Base-by-base conservation (phyloP, 1,140 invertebrate genomes). In the Drosophila watanabei region DNA sequence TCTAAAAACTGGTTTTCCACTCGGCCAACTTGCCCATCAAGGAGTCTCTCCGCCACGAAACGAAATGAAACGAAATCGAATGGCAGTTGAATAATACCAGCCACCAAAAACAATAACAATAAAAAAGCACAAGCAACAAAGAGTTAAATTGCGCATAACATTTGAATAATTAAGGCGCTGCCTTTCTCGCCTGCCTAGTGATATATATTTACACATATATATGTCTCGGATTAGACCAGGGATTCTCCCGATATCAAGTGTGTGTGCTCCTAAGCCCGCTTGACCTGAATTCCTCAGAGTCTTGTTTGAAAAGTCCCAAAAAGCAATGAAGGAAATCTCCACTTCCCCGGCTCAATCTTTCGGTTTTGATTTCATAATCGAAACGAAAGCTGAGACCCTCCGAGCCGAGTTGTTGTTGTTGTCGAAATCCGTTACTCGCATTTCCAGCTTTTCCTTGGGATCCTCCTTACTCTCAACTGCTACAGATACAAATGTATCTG, bases 11-110 rank as follows among this genome's bases (percentile, higher is more conserved):
- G 86, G 86, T 89, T 89, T 87, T 49, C 63, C 61, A 84, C 62
- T 88, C 83, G 73, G 80, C 56, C 85, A 88, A 80, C 76, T 83
- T 83, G 84, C 81, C 86, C 86, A 90, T 86, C 86, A 89, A 89
- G 86, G 86, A 89, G 82, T 90, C 54, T 90, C 54, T 57, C 54
- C 75, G 68, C 51, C 54, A 62, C 61, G 35, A 60, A 58, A 48
- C 72, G n/a, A 43, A 45, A 49, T 24, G 43, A 57, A 86, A 88
- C 68, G 80, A 89, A 85, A 79, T 88, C 85, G 78, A 88, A 88
- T 89, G 85, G 69, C 63, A 54, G 66, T 79, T 77, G 75, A 89
- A 72, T 84, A 73, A 73, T 52, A 61, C 70, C 13, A 62, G 37
- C 39, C 43, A 48, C 33, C 49, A 63, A 57, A 65, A 68, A 52